These are phyloP conservation scores for Eulemur coronatus DNA, from an alignment of 2,797 vertebrate genomes.

Conservation along the genomic window DNA sequence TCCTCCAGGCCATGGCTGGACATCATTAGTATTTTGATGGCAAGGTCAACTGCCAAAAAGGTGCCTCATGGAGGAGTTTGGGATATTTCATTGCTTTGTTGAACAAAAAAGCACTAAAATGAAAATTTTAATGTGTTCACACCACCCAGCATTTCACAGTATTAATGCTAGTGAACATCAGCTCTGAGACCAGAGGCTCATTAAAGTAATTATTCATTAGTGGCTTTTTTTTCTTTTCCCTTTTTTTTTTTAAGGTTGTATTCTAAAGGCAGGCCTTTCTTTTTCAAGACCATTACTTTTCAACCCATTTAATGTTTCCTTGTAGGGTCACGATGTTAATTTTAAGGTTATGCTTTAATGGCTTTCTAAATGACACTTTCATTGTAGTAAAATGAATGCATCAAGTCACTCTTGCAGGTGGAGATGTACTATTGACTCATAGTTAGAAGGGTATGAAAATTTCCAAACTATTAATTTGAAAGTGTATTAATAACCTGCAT, in stretches of 20 bases:
- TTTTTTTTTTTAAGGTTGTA: neutral
- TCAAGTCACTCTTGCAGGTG: constrained; percentile 73
- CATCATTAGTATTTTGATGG: neutral
- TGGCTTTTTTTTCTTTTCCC: neutral
- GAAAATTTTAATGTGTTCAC: constrained; percentile 51
- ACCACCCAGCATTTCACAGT: constrained; percentile 35
- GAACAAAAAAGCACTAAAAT: constrained; percentile 29
- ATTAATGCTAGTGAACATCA: constrained; percentile 41
- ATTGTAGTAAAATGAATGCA: constrained; percentile 57
- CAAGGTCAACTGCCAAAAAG: neutral
- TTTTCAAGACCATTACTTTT: constrained; percentile 76
- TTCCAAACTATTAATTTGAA: constrained; percentile 70
- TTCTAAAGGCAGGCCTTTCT: constrained; percentile 59
- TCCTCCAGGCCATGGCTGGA: neutral
- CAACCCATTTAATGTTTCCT: constrained; percentile 72
- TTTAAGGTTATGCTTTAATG: constrained; percentile 81
- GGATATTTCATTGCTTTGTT: neutral
- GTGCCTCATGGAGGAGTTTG: neutral
- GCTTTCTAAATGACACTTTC: constrained; percentile 75
- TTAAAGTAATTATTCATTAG: constrained; percentile 78
- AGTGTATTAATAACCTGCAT: constrained; percentile 76
- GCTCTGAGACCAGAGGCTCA: constrained; percentile 52
- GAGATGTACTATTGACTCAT: constrained; percentile 70
- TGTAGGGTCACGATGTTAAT: constrained; percentile 76
- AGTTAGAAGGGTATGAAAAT: constrained; percentile 65